These are phyloP conservation scores for Aldrovandia affinis DNA, from an alignment of 2,797 vertebrate genomes.

Conservation along the genomic window DNA sequence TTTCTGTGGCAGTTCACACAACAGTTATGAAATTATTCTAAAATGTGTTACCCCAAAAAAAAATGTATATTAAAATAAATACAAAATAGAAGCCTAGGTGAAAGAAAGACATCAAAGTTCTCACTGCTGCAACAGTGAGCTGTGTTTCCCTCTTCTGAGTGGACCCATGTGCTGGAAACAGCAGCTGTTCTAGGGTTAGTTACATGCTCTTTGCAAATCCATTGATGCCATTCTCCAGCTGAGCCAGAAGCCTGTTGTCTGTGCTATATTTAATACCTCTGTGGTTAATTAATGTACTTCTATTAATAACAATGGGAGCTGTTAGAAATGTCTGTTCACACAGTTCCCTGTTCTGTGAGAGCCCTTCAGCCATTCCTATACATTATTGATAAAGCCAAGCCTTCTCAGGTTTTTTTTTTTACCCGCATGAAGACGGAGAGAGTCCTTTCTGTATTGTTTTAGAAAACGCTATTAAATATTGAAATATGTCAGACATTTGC, in stretches of 20 bases:
- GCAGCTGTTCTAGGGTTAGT: conserved; percentile 66
- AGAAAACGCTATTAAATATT: background rate
- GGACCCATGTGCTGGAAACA: conserved; percentile 61
- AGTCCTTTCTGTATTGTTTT: background rate
- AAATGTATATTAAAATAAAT: background rate
- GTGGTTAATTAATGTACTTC: conserved; percentile 75
- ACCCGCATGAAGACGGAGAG: background rate
- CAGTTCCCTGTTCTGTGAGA: conserved; percentile 50
- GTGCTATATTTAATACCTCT: conserved; percentile 71
- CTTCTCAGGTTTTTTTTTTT: conserved; percentile 36
- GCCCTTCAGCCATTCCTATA: conserved; percentile 50
- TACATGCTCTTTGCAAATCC: conserved; percentile 44
- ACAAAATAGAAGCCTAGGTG: conserved; percentile 23
- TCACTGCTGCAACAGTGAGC: conserved; percentile 40
- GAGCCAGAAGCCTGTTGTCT: conserved; percentile 66
- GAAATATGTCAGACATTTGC: background rate
- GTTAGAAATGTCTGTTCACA: conserved; percentile 62
- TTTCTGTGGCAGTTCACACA: too few species aligned
- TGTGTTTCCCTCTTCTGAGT: conserved; percentile 21
- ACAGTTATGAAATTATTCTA: too few species aligned
- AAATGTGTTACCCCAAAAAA: too few species aligned
- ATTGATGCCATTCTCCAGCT: conserved; percentile 60
- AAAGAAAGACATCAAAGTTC: conserved; percentile 20
- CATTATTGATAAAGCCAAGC: conserved; percentile 60
- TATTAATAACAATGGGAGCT: conserved; percentile 74